These are phyloP conservation scores for Etia nguti DNA, from an alignment of 2,113 vertebrate genomes.

Conservation along the genomic window DNA sequence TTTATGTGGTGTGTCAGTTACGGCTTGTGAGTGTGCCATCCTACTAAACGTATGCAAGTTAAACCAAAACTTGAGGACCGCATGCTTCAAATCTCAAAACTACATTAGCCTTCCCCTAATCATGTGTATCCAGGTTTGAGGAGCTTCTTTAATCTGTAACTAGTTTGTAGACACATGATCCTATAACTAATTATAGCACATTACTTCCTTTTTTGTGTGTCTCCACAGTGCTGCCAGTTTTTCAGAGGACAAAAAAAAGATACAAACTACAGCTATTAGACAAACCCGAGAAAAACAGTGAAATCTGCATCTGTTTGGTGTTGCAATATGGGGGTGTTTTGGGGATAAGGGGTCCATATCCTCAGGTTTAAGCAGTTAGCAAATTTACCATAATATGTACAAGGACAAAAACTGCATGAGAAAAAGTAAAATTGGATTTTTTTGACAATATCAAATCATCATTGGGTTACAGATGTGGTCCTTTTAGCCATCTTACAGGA, in stretches of 20 bases:
- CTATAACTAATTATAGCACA: constrained; percentile 72
- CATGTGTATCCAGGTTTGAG: constrained; percentile 24
- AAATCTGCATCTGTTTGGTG: constrained; percentile 63
- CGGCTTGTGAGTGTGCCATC: constrained; percentile 47
- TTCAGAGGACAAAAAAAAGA: constrained; percentile 16
- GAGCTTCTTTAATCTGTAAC: constrained; percentile 33
- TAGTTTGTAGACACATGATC: constrained; percentile 47
- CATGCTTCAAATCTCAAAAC: constrained; percentile 36
- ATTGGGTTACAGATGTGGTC: constrained; percentile 29
- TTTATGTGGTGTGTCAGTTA: constrained; percentile 14
- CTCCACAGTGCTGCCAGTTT: constrained; percentile 63
- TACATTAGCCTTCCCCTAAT: background rate
- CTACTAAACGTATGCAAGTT: constrained; percentile 52
- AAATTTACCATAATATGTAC: constrained; percentile 43
- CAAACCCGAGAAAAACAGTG: constrained; percentile 27
- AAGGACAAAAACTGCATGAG: constrained; percentile 18
- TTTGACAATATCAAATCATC: constrained; percentile 33
- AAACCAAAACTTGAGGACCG: constrained; percentile 37
- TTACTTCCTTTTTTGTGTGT: constrained; percentile 56
- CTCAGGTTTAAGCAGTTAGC: constrained; percentile 58
- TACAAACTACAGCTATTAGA: constrained; percentile 56
- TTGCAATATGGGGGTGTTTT: constrained; percentile 70
- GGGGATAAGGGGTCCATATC: constrained; percentile 69
- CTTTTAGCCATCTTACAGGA: constrained; percentile 37
- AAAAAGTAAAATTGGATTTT: constrained; percentile 26